These are phyloP conservation scores for Melanostoma mellinum DNA, from an alignment of 2,888 invertebrate species.

Conservation along the genomic window DNA sequence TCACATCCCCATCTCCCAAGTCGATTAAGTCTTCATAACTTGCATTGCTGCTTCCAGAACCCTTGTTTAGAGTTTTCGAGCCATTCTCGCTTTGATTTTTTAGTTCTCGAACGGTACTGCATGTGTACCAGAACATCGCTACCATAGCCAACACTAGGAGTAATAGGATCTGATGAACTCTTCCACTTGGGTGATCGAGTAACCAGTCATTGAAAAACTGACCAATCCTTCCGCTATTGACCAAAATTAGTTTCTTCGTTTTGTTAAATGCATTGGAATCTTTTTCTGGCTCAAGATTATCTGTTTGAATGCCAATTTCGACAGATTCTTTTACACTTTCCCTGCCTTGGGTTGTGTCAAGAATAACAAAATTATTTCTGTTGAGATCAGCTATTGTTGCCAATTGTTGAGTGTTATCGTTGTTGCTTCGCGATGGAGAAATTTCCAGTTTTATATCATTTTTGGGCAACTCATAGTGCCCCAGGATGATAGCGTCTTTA, in stretches of 20 bases:
- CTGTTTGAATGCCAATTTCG: slow-evolving; percentile 85
- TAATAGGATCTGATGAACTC: slow-evolving; percentile 87
- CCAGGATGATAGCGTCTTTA: slow-evolving; percentile 81
- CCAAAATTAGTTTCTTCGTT: slow-evolving; percentile 78
- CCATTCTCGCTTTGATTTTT: slow-evolving; percentile 87
- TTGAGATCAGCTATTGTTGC: slow-evolving; percentile 79
- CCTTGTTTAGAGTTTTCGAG: slow-evolving; percentile 81
- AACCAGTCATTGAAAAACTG: slow-evolving; percentile 84
- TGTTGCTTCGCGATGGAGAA: slow-evolving; percentile 77
- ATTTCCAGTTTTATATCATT: slow-evolving; percentile 81
- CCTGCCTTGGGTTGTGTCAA: slow-evolving; percentile 73
- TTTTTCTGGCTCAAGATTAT: slow-evolving; percentile 79
- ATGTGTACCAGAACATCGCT: slow-evolving; percentile 89
- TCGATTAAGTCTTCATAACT: slow-evolving; percentile 79
- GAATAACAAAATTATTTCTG: slow-evolving; percentile 63
- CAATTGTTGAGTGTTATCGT: slow-evolving; percentile 74
- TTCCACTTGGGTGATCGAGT: slow-evolving; percentile 90
- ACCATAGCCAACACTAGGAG: slow-evolving; percentile 87
- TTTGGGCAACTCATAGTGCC: slow-evolving; percentile 89
- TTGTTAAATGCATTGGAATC: slow-evolving; percentile 81
- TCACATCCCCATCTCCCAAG: slow-evolving; percentile 80
- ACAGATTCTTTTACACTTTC: slow-evolving; percentile 77
- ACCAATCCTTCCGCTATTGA: slow-evolving; percentile 78
- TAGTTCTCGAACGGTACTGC: slow-evolving; percentile 87
- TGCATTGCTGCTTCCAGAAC: slow-evolving; percentile 77